Evolutionary conservation across 1,140 invertebrate species (phyloP), one percentile per base, ranked within the genome.

Genomic region (Drosophila miranda): DNA sequence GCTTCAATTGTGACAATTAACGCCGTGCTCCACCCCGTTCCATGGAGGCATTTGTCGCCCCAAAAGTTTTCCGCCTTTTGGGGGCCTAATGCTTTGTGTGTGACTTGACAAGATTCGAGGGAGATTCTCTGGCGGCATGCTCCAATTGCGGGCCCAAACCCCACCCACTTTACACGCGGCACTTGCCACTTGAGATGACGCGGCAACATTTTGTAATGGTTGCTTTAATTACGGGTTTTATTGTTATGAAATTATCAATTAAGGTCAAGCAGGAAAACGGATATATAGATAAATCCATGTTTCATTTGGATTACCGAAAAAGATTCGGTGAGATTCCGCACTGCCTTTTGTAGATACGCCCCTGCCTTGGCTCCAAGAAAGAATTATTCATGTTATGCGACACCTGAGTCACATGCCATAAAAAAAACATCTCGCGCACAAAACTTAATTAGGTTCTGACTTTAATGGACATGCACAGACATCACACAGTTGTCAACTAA

Each of bases 1-100:
- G 82, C 82, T 66, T 78, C 82, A 87, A 87, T 87, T 87, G 82
- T 87, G 78, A 87, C 82, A 87, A 82, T 87, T 87, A 87, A 78
- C 78, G 75, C 30, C 8, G 9, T 2, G 28, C 28, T 28, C 6
- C 6, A 6, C 28, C 28, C 28, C 28, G 4, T 48, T 50, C 8
- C 30, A 34, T 19, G 21, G 43, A 30, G 26, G 50, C 62, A 67
- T 42, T 68, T 68, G 62, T 68, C 64, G 44, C 62, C 63, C 44
- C 19, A 42, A 48, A 60, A 38, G 61, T 49, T 64, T 58, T 48
- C 34, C 45, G 23, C 52, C 34, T 62, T 58, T 50, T 16, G 16
- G 63, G 49, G 26, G 9, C 44, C 44, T 59, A 60, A 74, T 38
- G 34, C 34, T 38, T 38, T 38, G 34, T 38, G 34, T 38, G 77